Base-by-base conservation (phyloP, 2,113 vertebrate species). In the Pholis gunnellus region DNA sequence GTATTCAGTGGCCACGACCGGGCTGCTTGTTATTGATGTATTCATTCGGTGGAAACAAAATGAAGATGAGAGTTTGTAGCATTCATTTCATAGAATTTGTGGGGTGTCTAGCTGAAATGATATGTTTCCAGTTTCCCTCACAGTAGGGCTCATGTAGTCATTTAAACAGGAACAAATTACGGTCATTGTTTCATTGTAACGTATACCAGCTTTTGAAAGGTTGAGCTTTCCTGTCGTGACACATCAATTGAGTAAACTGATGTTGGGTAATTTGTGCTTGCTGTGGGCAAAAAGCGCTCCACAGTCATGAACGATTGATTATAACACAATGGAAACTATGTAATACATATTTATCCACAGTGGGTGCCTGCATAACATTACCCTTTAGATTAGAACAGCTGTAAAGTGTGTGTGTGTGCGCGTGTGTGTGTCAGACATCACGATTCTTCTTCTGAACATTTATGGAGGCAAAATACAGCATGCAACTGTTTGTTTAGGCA, bases 311-410 rank as follows among this genome's bases (percentile, higher is more conserved):
- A 64, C 36, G 27, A 64, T 40, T 46, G 9, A 70, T 75, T 63
- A 61, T 31, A 67, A 50, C 20, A 67, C 14, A 63, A 42, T 72
- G 40, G 40, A 72, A 68, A 68, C 9, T 54, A 27, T 78, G 25
- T 54, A 20, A 63, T 66, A 61, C 54, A 73, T 67, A 34, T 75
- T 81, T 42, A 81, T 61, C n/a, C 48, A 34, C 54, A 42, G 44
- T 46, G 44, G 46, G 34, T 18, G 64, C 40, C 31, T 59, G 50
- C 52, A 74, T 73, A 20, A 1, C 25, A 57, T 80, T 48, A 73
- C 9, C 17, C 52, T 52, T 46, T 66, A 27, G 20, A 66, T 66
- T 59, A 56, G 20, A 65, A 6, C 38, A 57, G 27, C 48, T 80
- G 14, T 46, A 34, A n/a, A 29, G 54, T 27, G 29, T 36, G 15